Base-by-base conservation (phyloP, 2,797 vertebrate genomes). In the Acanthurus tractus region DNA sequence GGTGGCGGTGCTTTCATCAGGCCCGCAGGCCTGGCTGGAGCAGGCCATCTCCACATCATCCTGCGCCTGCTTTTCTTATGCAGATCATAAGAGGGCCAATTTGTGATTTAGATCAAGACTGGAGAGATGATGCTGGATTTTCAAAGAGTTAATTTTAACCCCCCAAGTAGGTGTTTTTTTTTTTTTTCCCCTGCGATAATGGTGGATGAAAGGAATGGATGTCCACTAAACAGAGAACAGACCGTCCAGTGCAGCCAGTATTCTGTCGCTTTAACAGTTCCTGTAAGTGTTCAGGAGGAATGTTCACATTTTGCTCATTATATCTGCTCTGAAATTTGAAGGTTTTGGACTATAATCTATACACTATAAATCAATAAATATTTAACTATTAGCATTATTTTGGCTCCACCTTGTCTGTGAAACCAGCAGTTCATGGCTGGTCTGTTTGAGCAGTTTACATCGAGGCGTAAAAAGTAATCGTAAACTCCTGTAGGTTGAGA, bases 81-180 rank as follows among this genome's bases (percentile, higher is more conserved):
- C 76, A 92, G 90, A 92, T 93, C 86, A 83, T 70, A 92, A 86
- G 82, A 88, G 80, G 76, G 55, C 72, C 87, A 88, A 91, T 93
- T 90, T 93, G 91, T 81, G 81, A 94, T 90, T 88, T 78, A 93
- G 84, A 93, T 91, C 87, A 88, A 87, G 81, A 78, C 67, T 20
- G 70, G 76, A 75, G 82, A 81, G 74, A 82, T 69, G 79, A 83
- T 48, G 59, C 77, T 74, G 72, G 64, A 42, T 15, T 79, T 92
- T 90, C 90, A 82, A 87, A 84, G 87, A 82, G 86, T 78, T 89
- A 88, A 70, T 90, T 92, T 90, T 89, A 65, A 86, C 70, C 78
- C 74, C 80, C 38, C 40, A 74, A 86, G 83, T 81, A 78, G 65
- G 36, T 79, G 53, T 18, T 44, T 58, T 18, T 40, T 44, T 58